Evolutionary conservation across 1,140 invertebrate species (phyloP).

Genomic region (Odontomachus brunneus): DNA sequence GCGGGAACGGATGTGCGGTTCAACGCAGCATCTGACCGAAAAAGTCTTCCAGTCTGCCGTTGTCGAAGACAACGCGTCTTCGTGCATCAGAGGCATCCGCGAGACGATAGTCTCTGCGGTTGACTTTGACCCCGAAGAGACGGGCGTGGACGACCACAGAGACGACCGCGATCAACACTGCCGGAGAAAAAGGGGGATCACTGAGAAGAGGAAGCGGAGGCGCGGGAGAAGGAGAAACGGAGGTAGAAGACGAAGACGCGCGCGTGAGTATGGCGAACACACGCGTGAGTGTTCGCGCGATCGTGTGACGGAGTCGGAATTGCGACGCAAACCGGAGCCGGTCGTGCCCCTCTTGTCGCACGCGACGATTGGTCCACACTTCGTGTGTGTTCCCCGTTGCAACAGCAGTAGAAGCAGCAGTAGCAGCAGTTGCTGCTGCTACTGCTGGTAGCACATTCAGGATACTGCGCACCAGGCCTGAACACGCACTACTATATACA

Average conservation of each 20-base stretch:
- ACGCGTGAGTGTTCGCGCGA: background rate
- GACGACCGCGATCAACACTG: slow-evolving; percentile 33
- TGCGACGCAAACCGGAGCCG: slow-evolving; percentile 63
- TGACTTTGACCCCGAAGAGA: slow-evolving; percentile 72
- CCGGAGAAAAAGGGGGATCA: background rate
- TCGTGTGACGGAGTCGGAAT: slow-evolving; percentile 51
- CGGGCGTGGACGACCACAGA: slow-evolving; percentile 20
- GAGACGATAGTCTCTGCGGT: slow-evolving; percentile 40
- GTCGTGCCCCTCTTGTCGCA: slow-evolving; percentile 77
- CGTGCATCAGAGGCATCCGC: background rate
- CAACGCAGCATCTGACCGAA: background rate
- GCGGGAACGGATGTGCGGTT: slow-evolving; percentile 1
- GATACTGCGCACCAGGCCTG: slow-evolving; percentile 73
- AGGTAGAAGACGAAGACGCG: background rate
- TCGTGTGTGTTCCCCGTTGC: slow-evolving; percentile 1
- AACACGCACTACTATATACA: slow-evolving; percentile 58
- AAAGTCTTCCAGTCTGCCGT: slow-evolving; percentile 12
- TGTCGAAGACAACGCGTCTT: background rate
- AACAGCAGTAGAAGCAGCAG: no score
- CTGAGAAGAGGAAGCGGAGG: background rate
- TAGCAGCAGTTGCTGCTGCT: no score
- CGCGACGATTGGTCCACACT: slow-evolving; percentile 74
- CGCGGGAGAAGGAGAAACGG: slow-evolving; percentile 2
- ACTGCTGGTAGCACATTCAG: slow-evolving; percentile 52
- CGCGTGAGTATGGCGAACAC: background rate